These are phyloP conservation scores for Lucifuga dentata DNA, from an alignment of 2,113 vertebrate species.

Conservation along the genomic window DNA sequence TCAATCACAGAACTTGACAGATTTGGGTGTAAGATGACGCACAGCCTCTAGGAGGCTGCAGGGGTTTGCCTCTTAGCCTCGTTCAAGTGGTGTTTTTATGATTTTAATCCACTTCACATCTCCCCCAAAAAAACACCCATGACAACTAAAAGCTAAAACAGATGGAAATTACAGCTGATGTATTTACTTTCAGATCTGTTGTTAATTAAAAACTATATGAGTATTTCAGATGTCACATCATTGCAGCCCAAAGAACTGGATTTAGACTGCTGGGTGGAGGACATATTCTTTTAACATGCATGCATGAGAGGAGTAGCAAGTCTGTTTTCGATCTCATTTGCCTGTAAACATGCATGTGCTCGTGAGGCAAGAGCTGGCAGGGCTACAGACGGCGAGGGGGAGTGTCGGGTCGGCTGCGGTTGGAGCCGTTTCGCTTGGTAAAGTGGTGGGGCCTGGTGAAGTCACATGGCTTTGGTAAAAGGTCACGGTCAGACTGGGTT, in stretches of 20 bases:
- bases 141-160: too few relatives aligned
- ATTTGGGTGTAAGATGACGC: too few relatives aligned
- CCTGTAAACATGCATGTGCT: constrained; percentile 51
- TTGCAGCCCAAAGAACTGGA: constrained; percentile 5
- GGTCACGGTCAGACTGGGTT: constrained; percentile 73
- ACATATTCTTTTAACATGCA: constrained; percentile 8
- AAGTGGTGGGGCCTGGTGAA: too few relatives aligned
- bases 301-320: constrained; percentile 7
- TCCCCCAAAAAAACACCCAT: too few relatives aligned
- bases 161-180: not conserved
- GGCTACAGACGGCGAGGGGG: constrained; percentile 56
- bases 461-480: constrained; percentile 72
- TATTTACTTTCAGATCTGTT: constrained; percentile 7
- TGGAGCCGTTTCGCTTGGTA: constrained; percentile 52
- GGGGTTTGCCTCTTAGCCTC: not conserved
- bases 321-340: constrained; percentile 56
- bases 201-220: constrained; percentile 1
- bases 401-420: constrained; percentile 60
- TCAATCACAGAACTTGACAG: too few relatives aligned
- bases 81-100: not conserved
- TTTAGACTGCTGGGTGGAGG: constrained; percentile 17
- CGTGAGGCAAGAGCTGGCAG: constrained; percentile 44
- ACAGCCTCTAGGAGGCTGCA: too few relatives aligned
- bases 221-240: not conserved
- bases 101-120: not conserved